These are phyloP conservation scores for Capricornis sumatraensis DNA, from an alignment of 2,113 vertebrate genomes.

Conservation along the genomic window DNA sequence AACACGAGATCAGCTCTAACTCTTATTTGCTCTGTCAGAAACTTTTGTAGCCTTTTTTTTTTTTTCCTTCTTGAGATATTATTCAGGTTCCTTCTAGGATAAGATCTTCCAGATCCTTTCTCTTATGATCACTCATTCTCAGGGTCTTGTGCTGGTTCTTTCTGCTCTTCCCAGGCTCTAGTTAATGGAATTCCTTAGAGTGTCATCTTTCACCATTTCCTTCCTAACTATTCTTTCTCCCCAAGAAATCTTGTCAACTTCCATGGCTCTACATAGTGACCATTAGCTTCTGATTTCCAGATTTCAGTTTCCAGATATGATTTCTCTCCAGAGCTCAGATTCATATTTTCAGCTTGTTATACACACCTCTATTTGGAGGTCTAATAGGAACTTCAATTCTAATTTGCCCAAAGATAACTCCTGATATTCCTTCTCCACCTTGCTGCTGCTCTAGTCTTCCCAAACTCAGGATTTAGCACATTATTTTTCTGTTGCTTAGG, in stretches of 20 bases:
- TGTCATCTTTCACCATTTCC: background rate
- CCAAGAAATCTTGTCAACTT: background rate
- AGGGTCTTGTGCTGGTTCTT: background rate
- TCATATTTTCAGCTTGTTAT: background rate
- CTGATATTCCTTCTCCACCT: background rate
- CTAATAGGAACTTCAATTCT: background rate
- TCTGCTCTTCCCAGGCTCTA: background rate
- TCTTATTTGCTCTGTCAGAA: background rate
- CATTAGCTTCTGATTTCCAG: background rate
- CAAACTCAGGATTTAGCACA: background rate
- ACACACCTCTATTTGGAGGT: background rate
- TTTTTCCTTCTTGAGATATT: background rate
- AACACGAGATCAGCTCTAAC: background rate
- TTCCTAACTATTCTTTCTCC: background rate
- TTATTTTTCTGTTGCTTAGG: background rate
- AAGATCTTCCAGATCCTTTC: background rate
- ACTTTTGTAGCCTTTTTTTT: background rate
- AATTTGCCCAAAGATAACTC: background rate
- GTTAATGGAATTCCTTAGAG: background rate
- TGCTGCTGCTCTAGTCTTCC: background rate
- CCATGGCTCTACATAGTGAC: background rate
- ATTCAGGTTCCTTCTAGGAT: background rate
- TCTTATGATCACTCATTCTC: background rate
- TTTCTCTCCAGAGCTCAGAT: background rate
- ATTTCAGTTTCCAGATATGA: background rate